These are phyloP conservation scores for Albula goreensis DNA, from an alignment of 2,113 vertebrate genomes.

Conservation along the genomic window DNA sequence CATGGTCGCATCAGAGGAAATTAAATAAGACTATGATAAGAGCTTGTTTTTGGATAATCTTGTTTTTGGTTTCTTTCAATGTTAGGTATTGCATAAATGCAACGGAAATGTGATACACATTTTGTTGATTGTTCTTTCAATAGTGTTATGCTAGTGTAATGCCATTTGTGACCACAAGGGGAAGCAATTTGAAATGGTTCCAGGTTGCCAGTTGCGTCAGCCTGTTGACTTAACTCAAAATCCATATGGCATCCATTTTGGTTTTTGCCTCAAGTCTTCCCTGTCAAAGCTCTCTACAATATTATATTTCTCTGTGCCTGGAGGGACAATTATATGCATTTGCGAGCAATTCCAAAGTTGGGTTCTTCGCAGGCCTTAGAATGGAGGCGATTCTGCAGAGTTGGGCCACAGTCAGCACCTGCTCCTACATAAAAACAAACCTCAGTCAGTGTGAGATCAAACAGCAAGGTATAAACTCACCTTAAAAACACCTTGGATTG, in stretches of 20 bases:
- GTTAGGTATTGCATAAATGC: no score
- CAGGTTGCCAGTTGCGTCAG: background rate
- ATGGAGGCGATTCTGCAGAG: background rate
- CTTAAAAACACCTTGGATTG: background rate
- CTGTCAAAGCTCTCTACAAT: background rate
- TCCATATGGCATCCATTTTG: background rate
- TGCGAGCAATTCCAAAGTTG: background rate
- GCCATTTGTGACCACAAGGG: background rate
- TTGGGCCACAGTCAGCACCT: background rate
- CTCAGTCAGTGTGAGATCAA: background rate
- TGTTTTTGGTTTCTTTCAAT: no score
- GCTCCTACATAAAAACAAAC: background rate
- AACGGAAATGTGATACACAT: no score
- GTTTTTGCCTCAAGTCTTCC: background rate
- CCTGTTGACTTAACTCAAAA: background rate
- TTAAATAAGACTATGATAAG: no score
- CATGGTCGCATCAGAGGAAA: no score
- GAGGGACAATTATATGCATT: background rate
- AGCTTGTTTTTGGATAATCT: no score
- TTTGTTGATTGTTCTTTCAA: no score
- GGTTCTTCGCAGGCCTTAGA: background rate
- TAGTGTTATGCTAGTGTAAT: no score
- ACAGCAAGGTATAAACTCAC: background rate
- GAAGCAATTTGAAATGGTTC: background rate
- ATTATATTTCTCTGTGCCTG: background rate